Evolutionary conservation across 2,797 vertebrate genomes (phyloP), one percentile per base, ranked within the genome.

Genomic region (Eleutherodactylus coqui): DNA sequence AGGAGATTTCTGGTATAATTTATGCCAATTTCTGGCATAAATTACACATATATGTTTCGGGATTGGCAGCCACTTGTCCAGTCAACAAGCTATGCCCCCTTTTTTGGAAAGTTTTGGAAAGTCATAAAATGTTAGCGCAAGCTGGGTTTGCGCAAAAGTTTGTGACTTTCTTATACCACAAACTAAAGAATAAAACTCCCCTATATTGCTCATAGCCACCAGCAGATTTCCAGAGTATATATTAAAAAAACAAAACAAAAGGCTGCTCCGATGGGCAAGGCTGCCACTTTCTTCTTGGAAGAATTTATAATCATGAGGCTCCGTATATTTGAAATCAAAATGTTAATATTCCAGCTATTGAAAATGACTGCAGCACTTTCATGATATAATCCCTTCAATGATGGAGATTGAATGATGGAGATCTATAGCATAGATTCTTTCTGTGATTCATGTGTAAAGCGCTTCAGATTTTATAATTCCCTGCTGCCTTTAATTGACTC

Each of bases 341-440:
- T 73, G 13, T 73, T 73, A 73, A 73, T 45, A 73, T 70, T 41
- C 67, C 64, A 69, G 32, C 34, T 3, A 72, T 13, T 43, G 69
- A 43, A 24, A 21, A 32, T 62, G 19, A 38, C 64, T 21, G 36
- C 64, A 69, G 10, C 24, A 27, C 70, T 73, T 73, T 45, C 38
- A 43, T 73, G 10, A 27, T 27, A 73, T 73, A 73, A 73, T 43
- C 70, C 41, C 70, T 73, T 45, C 41, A 45, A 27, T 73, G 41
- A 73, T 27, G 41, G n/a, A 73, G 41, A 73, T 73, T n/a, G n/a
- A 45, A 27, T 73, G 41, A 73, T 27, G 41, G n/a, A 73, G 41
- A 73, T 73, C 24, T 73, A 38, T 72, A n/a, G 24, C 24, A n/a
- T 5, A 41, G 38, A 11, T 72, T 67, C 24, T 17, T 38, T 41